Evolutionary conservation across 2,888 invertebrate genomes (phyloP).

Genomic region (Tetanocera ferruginea): DNA sequence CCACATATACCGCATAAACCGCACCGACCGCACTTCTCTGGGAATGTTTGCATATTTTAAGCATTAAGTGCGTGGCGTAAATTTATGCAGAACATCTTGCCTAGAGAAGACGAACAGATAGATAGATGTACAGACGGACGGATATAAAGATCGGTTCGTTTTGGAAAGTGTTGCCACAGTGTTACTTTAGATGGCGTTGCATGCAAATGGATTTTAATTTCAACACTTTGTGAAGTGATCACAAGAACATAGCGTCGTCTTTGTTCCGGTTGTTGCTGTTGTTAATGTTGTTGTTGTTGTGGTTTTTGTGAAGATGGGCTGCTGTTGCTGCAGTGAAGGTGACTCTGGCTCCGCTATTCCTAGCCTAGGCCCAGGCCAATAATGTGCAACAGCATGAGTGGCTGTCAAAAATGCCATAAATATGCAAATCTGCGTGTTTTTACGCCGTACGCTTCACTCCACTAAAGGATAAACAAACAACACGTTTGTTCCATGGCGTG

Average conservation of each 20-base stretch:
- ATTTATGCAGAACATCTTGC: conserved; percentile 55
- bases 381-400: conserved; percentile 36
- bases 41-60: conserved; percentile 44
- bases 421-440: conserved; percentile 58
- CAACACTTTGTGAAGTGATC: conserved; percentile 36
- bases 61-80: conserved; percentile 52
- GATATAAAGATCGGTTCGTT: background rate
- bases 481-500: conserved; percentile 47
- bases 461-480: conserved; percentile 51
- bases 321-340: conserved; percentile 1
- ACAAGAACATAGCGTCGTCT: background rate
- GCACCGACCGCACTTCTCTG: conserved; percentile 27
- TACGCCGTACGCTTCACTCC: conserved; percentile 44
- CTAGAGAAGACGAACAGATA: conserved; percentile 7
- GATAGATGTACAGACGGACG: background rate
- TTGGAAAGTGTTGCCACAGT: background rate
- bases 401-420: conserved; percentile 55
- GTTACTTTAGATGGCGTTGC: conserved; percentile 17
- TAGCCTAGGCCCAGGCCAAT: background rate
- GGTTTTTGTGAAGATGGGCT: conserved; percentile 32
- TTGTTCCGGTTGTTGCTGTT: conserved; percentile 12
- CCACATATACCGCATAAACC: conserved; percentile 15
- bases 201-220: conserved; percentile 43
- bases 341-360: background rate
- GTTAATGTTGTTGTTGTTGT: background rate